phyloP scores from a whole-genome alignment of 30 jellyfish, hydroid and myxozoan genomes.

The Phacellophora camtschatica region DNA sequence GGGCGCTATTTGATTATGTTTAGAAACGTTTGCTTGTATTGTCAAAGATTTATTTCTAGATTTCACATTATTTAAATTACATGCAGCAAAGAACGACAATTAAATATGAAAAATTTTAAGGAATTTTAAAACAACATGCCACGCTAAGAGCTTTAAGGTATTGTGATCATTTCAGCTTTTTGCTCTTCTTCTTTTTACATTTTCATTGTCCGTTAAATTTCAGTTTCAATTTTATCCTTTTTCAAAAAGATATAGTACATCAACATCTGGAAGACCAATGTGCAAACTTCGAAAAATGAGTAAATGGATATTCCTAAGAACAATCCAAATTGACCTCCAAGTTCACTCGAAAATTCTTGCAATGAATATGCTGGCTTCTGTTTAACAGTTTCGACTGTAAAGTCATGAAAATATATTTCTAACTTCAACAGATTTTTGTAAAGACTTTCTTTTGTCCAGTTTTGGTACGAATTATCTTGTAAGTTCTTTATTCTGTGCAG shows the following conservation, averaged over 20 bases:
- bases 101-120: too few relatives aligned
- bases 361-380: slow-evolving; percentile 27
- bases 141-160: too few relatives aligned
- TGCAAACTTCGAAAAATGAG: slow-evolving; percentile 5
- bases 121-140: too few relatives aligned
- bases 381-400: not conserved
- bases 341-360: not conserved
- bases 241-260: not conserved
- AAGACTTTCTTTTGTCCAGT: slow-evolving; percentile 5
- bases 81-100: too few relatives aligned
- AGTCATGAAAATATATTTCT: slow-evolving; percentile 23
- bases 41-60: too few relatives aligned
- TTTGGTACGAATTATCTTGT: not conserved
- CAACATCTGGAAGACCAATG: not conserved
- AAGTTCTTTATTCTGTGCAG: not conserved
- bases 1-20: too few relatives aligned
- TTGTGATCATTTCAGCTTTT: too few relatives aligned
- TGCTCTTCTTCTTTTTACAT: too few relatives aligned
- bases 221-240: too few relatives aligned
- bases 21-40: too few relatives aligned
- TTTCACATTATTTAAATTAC: too few relatives aligned
- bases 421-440: not conserved
- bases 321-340: slow-evolving; percentile 61
- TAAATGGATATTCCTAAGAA: slow-evolving; percentile 45
- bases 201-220: too few relatives aligned